Conservation (phyloP, 2,888 invertebrate species). For the Gnatocerus cornutus region DNA sequence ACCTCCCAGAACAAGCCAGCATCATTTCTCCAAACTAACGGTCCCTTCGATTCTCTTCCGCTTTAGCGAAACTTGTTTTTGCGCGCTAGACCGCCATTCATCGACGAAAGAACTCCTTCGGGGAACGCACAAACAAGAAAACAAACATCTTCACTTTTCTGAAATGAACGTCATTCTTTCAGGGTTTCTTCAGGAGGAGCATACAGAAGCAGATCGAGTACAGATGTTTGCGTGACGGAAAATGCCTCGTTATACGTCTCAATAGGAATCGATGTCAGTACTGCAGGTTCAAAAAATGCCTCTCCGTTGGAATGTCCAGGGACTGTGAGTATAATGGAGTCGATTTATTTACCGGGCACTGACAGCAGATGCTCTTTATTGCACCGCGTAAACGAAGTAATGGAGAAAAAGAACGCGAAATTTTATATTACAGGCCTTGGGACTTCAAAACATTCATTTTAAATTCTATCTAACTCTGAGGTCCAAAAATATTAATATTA, state of each 20-base stretch:
- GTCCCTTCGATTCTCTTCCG: conserved; percentile 51
- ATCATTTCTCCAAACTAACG: conserved; percentile 54
- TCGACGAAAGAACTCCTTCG: conserved; percentile 37
- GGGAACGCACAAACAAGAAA: conserved; percentile 35
- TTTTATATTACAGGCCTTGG: neutral
- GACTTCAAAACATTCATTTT: too few species aligned
- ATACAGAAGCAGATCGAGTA: conserved; percentile 98
- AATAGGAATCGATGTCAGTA: conserved; percentile 97
- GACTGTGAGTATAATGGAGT: conserved; percentile 85
- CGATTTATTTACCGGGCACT: conserved; percentile 30
- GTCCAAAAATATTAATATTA: too few species aligned
- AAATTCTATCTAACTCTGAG: too few species aligned
- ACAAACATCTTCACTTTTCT: conserved; percentile 31
- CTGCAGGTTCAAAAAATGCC: conserved; percentile 97
- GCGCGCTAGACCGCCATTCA: conserved; percentile 51
- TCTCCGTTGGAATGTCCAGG: conserved; percentile 96
- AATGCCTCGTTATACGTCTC: conserved; percentile 93
- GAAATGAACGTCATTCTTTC: conserved; percentile 62
- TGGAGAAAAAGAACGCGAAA: conserved; percentile 15
- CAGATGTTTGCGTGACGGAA: conserved; percentile 93
- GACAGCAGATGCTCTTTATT: conserved; percentile 22
- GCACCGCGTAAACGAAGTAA: conserved; percentile 5
- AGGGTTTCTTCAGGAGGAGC: conserved; percentile 97
- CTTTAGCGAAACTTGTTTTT: conserved; percentile 51
- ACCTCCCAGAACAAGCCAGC: conserved; percentile 41